Percentiles rank a stretch among this genome's conserved stretches.
These are phyloP conservation scores for Paedocypris micromegethes DNA, from an alignment of 2,797 vertebrate genomes.

Conservation along the genomic window DNA sequence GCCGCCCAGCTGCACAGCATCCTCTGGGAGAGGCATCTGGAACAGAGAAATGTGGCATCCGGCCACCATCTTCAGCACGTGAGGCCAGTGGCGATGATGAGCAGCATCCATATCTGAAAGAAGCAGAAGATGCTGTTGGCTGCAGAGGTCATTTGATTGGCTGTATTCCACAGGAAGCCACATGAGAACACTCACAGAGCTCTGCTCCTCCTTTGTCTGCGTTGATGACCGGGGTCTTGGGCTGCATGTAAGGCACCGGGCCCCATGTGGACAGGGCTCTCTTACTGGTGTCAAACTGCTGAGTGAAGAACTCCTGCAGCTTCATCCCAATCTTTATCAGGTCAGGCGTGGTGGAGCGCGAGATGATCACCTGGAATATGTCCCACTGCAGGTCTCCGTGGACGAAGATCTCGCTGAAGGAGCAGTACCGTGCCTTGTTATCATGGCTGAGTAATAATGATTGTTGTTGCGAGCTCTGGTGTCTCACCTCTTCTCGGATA, in stretches of 20 bases:
- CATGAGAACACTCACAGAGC: conserved; percentile 71
- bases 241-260: conserved; percentile 89
- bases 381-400: conserved; percentile 98
- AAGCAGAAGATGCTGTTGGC: neutral
- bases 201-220: conserved; percentile 82
- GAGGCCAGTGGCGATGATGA: conserved; percentile 97
- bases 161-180: neutral
- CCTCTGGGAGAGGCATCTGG: conserved; percentile 91
- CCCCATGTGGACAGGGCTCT: conserved; percentile 96
- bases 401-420: conserved; percentile 89
- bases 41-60: conserved; percentile 98
- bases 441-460: too few relatives aligned
- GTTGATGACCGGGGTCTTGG: conserved; percentile 81
- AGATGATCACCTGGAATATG: conserved; percentile 99
- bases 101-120: conserved; percentile 88
- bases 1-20: conserved; percentile 93
- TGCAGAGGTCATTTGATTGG: neutral
- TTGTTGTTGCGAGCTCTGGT: neutral
- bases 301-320: conserved; percentile 98
- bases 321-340: conserved; percentile 99
- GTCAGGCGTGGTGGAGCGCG: conserved; percentile 95
- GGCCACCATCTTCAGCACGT: conserved; percentile 89
- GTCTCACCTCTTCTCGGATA: conserved; percentile 90
- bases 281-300: conserved; percentile 99
- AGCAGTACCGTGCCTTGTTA: neutral